A percentile compares a stretch with the other conserved stretches of the same genome.
Conservation (phyloP, 2,797 vertebrate genomes). For the Onychomys torridus region DNA sequence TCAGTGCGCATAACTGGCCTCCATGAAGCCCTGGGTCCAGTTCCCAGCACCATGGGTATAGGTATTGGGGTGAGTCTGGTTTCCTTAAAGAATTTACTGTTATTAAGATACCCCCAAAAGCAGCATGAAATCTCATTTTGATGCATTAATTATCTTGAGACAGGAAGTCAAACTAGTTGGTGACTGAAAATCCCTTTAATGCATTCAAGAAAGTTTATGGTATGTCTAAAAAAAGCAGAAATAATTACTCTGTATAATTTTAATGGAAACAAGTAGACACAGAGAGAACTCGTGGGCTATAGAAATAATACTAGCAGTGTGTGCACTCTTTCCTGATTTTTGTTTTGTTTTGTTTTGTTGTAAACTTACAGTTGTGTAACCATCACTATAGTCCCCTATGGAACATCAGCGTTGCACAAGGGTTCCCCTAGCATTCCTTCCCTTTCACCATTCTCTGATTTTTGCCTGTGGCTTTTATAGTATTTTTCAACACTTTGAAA, state of each 20-base stretch:
- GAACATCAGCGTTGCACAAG: not conserved
- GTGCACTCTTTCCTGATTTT: not conserved
- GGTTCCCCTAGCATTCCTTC: not conserved
- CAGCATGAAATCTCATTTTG: conserved; percentile 3
- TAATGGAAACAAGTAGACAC: conserved; percentile 39
- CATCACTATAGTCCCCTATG: not conserved
- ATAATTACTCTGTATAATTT: conserved; percentile 10
- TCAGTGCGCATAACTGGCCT: not conserved
- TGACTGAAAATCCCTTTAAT: not conserved
- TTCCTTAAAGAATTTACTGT: conserved; percentile 36
- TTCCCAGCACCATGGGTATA: not conserved
- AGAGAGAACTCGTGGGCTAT: not conserved
- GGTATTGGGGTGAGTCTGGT: not conserved
- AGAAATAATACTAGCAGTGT: not conserved
- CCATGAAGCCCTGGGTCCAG: not conserved
- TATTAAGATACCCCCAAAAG: not conserved
- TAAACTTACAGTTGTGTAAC: not conserved
- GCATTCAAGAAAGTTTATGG: not conserved
- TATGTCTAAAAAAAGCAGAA: not conserved
- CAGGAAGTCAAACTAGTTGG: not conserved
- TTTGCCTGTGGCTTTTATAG: not conserved
- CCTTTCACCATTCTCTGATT: not conserved
- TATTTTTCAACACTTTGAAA: not conserved
- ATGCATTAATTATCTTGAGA: conserved; percentile 36
- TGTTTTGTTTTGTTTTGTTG: conserved; percentile 48